Percentiles rank a stretch among this genome's conserved stretches.
These are phyloP conservation scores for Nyctibius grandis DNA, from an alignment of 2,797 vertebrate species.

Conservation along the genomic window DNA sequence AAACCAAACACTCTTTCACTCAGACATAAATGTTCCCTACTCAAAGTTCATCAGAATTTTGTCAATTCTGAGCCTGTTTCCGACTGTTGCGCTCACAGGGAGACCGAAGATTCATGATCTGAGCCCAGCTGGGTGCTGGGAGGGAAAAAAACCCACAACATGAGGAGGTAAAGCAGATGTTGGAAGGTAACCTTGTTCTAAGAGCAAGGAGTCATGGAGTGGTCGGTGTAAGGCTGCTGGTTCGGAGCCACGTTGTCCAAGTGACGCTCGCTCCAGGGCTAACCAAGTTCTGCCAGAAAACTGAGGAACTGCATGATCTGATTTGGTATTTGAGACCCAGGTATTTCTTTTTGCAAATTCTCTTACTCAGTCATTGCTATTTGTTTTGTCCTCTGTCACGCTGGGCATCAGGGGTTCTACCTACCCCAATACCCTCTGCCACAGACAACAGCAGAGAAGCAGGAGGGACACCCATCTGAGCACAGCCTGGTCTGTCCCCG, in stretches of 20 bases:
- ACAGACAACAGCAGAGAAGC: background rate
- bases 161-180: background rate
- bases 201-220: background rate
- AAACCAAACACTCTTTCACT: background rate
- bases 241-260: background rate
- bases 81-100: fast-evolving
- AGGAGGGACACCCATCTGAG: background rate
- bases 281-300: background rate
- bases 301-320: fast-evolving
- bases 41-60: background rate
- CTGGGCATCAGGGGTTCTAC: background rate
- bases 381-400: fast-evolving
- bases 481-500: background rate
- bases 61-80: background rate
- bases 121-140: background rate
- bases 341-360: background rate
- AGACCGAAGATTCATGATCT: background rate
- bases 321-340: fast-evolving
- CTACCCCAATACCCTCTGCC: background rate
- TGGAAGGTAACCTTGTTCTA: background rate
- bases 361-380: background rate
- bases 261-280: background rate
- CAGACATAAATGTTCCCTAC: background rate
- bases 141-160: background rate
- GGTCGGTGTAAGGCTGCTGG: background rate